Percentiles rank a stretch among this genome's conserved stretches.
Evolutionary conservation across 1,140 invertebrate genomes (phyloP).

Genomic region (Caerostris extrusa): DNA sequence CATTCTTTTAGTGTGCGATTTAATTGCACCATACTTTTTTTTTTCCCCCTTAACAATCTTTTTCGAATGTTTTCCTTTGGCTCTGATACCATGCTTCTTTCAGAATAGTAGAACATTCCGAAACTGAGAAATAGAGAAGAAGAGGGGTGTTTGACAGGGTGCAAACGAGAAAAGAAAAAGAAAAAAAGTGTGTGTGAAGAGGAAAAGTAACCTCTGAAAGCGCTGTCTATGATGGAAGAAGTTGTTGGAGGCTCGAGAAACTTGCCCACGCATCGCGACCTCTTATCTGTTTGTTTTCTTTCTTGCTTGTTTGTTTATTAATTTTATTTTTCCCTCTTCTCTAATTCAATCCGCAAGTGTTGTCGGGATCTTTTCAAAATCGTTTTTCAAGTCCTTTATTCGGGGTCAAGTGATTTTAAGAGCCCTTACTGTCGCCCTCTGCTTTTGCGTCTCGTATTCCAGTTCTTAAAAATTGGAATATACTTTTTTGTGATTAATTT

Average conservation of each 20-base stretch:
- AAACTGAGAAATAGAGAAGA: slow-evolving; percentile 33
- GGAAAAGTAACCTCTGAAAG: background rate
- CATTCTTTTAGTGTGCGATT: slow-evolving; percentile 28
- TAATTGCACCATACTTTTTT: slow-evolving; percentile 36
- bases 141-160: background rate
- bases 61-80: background rate
- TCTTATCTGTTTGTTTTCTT: slow-evolving; percentile 67
- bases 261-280: slow-evolving; percentile 51
- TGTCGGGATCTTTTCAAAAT: slow-evolving; percentile 30
- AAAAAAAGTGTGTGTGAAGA: background rate
- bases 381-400: slow-evolving; percentile 48
- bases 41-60: slow-evolving; percentile 24
- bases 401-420: slow-evolving; percentile 60
- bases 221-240: slow-evolving; percentile 11
- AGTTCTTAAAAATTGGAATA: background rate
- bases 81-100: background rate
- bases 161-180: background rate
- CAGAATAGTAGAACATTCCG: slow-evolving; percentile 35
- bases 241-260: slow-evolving; percentile 48
- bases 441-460: background rate
- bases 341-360: slow-evolving; percentile 1
- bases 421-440: slow-evolving; percentile 36
- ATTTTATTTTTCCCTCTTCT: slow-evolving; percentile 16
- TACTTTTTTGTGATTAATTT: background rate
- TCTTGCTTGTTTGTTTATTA: slow-evolving; percentile 61